Evolutionary conservation across 2,113 vertebrate species (phyloP).

Genomic region (Pipra filicauda): DNA sequence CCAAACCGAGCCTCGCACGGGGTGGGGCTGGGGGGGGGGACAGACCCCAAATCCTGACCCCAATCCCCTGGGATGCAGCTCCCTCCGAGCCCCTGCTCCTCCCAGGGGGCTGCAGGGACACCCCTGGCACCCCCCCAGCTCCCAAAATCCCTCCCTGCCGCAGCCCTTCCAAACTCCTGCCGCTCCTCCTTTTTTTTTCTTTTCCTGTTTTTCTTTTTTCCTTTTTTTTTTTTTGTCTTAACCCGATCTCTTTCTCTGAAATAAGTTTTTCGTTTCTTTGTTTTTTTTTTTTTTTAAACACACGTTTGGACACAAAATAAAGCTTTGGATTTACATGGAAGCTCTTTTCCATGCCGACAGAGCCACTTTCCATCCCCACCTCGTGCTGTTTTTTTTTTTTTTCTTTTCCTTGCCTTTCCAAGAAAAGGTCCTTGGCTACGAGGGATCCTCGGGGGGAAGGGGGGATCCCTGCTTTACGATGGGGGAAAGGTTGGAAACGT

Average conservation of each 20-base stretch:
- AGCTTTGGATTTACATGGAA: conserved; percentile 68
- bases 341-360: conserved; percentile 53
- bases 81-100: neutral
- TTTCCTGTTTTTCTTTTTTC: neutral
- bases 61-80: neutral
- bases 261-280: neutral
- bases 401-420: neutral
- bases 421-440: neutral
- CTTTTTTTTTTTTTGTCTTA: neutral
- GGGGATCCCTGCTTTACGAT: neutral
- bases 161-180: neutral
- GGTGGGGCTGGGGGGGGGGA: neutral
- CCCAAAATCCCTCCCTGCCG: neutral
- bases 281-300: neutral
- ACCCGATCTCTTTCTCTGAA: conserved; percentile 26
- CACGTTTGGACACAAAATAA: conserved; percentile 62
- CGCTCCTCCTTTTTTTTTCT: neutral
- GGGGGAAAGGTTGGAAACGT: conserved; percentile 16
- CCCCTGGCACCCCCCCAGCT: too few relatives aligned
- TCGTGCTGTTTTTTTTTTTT: neutral
- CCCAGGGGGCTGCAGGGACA: too few relatives aligned
- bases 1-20: neutral
- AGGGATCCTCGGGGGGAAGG: neutral
- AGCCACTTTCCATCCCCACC: conserved; percentile 22
- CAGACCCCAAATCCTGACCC: neutral